Percentiles rank a stretch among this genome's conserved stretches.
These are phyloP conservation scores for Setipinna tenuifilis DNA, from an alignment of 2,797 vertebrate genomes.

Conservation along the genomic window DNA sequence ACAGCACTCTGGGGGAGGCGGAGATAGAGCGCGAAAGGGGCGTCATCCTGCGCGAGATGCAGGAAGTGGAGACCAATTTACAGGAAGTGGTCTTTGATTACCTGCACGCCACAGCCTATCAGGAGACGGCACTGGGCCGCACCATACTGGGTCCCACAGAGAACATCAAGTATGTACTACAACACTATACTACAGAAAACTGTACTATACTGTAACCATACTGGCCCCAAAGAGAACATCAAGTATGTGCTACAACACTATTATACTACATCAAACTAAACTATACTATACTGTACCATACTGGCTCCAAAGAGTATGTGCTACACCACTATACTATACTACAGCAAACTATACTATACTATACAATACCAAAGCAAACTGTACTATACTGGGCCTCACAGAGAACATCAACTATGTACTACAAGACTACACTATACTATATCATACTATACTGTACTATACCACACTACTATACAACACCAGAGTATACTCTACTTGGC, in stretches of 20 bases:
- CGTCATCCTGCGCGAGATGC: constrained; percentile 98
- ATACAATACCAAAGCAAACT: background rate
- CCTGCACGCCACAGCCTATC: constrained; percentile 96
- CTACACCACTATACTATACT: background rate
- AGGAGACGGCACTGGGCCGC: constrained; percentile 89
- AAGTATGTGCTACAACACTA: too few species aligned
- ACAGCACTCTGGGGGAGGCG: constrained; percentile 92
- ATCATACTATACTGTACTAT: background rate
- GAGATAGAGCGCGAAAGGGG: constrained; percentile 98
- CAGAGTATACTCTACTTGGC: too few species aligned
- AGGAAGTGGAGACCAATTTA: constrained; percentile 97
- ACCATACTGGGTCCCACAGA: constrained; percentile 96
- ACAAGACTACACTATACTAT: background rate
- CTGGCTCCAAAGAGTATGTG: too few species aligned
- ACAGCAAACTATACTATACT: background rate
- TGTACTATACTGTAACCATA: background rate
- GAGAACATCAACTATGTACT: background rate
- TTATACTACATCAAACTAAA: too few species aligned
- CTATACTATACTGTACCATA: too few species aligned
- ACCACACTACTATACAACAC: too few species aligned
- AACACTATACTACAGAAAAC: background rate
- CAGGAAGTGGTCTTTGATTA: constrained; percentile 99
- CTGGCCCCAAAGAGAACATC: too few species aligned
- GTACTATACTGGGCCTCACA: background rate
- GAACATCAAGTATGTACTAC: constrained; percentile 87